phyloP scores from a whole-genome alignment of 2,888 invertebrate species.

The Copidosoma aretas region DNA sequence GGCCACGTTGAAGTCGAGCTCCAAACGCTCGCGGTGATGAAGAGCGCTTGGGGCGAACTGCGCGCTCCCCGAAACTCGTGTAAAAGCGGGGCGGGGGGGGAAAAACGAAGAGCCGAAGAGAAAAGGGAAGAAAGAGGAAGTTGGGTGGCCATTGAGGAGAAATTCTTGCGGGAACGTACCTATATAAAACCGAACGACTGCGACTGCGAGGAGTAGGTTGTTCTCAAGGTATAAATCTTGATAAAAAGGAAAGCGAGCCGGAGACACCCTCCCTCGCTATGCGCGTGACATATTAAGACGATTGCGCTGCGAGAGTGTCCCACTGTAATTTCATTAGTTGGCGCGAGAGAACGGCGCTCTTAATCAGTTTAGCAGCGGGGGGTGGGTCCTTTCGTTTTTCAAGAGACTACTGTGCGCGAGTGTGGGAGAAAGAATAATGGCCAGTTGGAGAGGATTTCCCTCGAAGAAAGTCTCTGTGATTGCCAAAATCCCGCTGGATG shows the following conservation, averaged over 20 bases:
- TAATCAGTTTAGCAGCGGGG: constrained; percentile 54
- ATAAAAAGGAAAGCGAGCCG: constrained; percentile 16
- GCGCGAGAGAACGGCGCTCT: constrained; percentile 44
- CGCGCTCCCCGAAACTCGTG: too few relatives aligned
- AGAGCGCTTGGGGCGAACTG: too few relatives aligned
- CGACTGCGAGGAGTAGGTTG: too few relatives aligned
- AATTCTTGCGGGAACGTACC: too few relatives aligned
- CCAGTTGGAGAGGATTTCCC: not conserved
- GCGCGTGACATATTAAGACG: constrained; percentile 49
- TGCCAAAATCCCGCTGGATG: constrained; percentile 26
- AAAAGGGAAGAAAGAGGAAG: not conserved
- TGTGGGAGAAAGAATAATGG: too few relatives aligned
- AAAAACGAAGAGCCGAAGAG: constrained; percentile 46
- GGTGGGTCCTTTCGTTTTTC: constrained; percentile 13
- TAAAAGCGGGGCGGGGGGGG: too few relatives aligned
- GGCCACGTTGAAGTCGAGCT: too few relatives aligned
- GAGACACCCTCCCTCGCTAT: constrained; percentile 36
- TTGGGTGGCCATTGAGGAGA: too few relatives aligned
- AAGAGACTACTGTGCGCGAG: not conserved
- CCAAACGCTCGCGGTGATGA: too few relatives aligned
- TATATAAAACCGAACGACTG: too few relatives aligned
- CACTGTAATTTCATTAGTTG: constrained; percentile 50
- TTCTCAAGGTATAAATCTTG: constrained; percentile 25
- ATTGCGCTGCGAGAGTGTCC: constrained; percentile 44
- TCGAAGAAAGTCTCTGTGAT: constrained; percentile 26